Evolutionary conservation across 2,113 vertebrate genomes (phyloP), one percentile per base, ranked within the genome.

Genomic region (Eonycteris spelaea): DNA sequence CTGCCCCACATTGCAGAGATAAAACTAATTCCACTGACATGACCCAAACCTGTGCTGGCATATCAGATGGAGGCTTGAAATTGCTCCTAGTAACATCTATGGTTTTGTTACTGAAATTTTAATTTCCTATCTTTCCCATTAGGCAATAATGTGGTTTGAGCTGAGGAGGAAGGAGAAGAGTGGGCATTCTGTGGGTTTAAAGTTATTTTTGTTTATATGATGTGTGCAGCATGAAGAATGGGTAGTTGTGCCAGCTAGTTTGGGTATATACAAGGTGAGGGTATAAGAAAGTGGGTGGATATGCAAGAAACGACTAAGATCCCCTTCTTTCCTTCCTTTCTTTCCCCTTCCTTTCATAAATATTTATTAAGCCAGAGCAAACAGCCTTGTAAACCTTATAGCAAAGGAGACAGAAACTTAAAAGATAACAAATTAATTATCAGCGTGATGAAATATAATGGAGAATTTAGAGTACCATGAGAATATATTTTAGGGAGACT

Each of bases 81-180:
- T 53, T 74, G 71, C 53, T 93, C 78, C 86, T 78, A 38, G 85
- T 94, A 65, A 91, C 53, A 91, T 43, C 73, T 73, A 83, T 96
- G 92, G 88, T 96, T 97, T 96, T 96, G 80, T 97, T 88, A 79
- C 91, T 97, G 78, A 97, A 98, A 96, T 92, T 97, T 97, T 97
- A 95, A 98, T 97, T 97, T 96, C 95, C 97, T 96, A 30, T 95
- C 65, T 94, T 95, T 95, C 80, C 95, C 94, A 96, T 97, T 97
- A 97, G 91, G 71, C 78, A 92, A 73, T 74, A n/a, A 79, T 97
- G 94, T 97, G 95, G 94, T 86, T 93, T 90, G 51, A 84, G 68
- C 51, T 61, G 67, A 97, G 63, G 77, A 97, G 87, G 92, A 96
- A 95, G 59, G 48, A 91, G 74, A 73, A 97, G 67, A 91, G 78